phyloP scores from a whole-genome alignment of 2,797 vertebrate genomes.

The Acrossocheilus wenchowensis region DNA sequence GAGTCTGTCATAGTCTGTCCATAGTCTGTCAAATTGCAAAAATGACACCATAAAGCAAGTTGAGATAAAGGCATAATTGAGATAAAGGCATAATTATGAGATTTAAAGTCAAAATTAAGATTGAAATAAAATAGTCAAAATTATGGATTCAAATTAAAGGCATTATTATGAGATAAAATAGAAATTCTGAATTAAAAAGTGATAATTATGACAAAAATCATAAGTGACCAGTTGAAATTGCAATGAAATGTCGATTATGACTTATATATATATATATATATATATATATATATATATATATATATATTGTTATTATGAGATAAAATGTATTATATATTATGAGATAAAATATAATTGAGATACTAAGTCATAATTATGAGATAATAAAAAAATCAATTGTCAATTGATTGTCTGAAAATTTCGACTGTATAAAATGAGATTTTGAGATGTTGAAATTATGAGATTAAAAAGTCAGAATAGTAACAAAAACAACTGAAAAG shows the following conservation, averaged over 20 bases:
- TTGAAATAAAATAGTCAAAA: neutral
- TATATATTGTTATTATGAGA: too few species aligned
- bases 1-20: neutral
- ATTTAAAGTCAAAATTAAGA: too few species aligned
- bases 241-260: too few species aligned
- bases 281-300: too few species aligned
- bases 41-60: neutral
- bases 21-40: neutral
- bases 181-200: neutral
- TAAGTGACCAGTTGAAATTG: neutral
- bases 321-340: too few species aligned
- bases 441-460: neutral
- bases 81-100: too few species aligned
- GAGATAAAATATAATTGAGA: too few species aligned
- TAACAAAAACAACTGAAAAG: neutral
- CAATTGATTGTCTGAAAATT: neutral
- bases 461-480: neutral
- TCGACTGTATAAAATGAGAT: neutral
- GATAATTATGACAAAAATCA: neutral
- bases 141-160: neutral
- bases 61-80: too few species aligned
- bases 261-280: too few species aligned
- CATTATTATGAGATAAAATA: too few species aligned
- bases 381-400: too few species aligned
- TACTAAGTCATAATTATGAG: too few species aligned